These are phyloP conservation scores for Hyles euphorbiae DNA, from an alignment of 1,140 invertebrate species.

Conservation along the genomic window DNA sequence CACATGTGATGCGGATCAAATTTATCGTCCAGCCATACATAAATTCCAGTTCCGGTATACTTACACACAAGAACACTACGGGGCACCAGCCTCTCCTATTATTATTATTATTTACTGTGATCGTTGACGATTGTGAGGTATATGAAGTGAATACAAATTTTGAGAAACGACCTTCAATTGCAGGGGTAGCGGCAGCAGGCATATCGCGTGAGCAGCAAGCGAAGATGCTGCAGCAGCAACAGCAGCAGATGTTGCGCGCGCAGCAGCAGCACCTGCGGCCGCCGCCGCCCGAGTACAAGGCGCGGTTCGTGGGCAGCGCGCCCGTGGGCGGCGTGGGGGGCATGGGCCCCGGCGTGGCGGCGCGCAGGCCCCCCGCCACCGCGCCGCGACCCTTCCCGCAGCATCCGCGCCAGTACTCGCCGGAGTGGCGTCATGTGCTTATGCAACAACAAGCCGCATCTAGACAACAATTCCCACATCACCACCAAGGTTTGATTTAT, in stretches of 20 bases:
- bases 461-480: conserved; percentile 80
- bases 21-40: too few relatives aligned
- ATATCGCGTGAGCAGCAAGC: conserved; percentile 78
- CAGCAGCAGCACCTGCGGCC: conserved; percentile 79
- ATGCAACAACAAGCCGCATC: conserved; percentile 81
- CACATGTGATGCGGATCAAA: too few relatives aligned
- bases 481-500: conserved; percentile 77
- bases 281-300: conserved; percentile 86
- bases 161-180: conserved; percentile 1
- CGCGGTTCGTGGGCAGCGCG: conserved; percentile 78
- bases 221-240: conserved; percentile 79
- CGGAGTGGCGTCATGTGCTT: conserved; percentile 83
- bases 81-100: too few relatives aligned
- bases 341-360: conserved; percentile 74
- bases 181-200: conserved; percentile 62
- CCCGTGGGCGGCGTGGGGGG: conserved; percentile 63
- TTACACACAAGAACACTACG: too few relatives aligned
- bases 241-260: conserved; percentile 76
- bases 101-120: too few relatives aligned
- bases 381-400: conserved; percentile 82
- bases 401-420: conserved; percentile 77
- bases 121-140: too few relatives aligned
- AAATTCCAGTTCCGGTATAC: too few relatives aligned
- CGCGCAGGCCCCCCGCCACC: conserved; percentile 58
- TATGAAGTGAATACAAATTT: not conserved